Evolutionary conservation across 2,113 vertebrate genomes (phyloP), one percentile per base, ranked within the genome.

Genomic region (Oostethus manadensis): DNA sequence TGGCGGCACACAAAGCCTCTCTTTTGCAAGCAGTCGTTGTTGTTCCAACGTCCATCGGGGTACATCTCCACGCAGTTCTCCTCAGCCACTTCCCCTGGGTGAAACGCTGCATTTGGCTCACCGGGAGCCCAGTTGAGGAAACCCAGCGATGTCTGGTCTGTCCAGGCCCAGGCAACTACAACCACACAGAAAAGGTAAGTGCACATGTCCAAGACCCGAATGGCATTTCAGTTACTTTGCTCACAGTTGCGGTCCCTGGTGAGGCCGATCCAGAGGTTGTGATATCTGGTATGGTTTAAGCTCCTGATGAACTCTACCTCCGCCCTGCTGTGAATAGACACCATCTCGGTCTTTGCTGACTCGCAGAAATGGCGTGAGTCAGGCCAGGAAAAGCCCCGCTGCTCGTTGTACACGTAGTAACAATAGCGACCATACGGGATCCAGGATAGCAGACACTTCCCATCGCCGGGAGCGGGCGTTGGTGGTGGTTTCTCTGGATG

Each of bases 21-120:
- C 71, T 86, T 87, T 67, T 86, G 65, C 58, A 88, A 1, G 48
- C 89, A 91, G 82, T 82, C 80, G 84, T 90, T 89, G 81, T 91
- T 89, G 0, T 90, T 91, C 90, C 90, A 91, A 51, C 3, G 71
- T 13, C 89, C 90, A 1, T 91, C 89, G 0, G 11, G 22, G 56
- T 88, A 88, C 89, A 91, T 88, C 80, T 91, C 89, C 61, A 90
- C 89, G 0, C 90, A 91, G 74, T 86, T 86, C 81, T 91, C 88
- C 14, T 63, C 66, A 0, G 33, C 73, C 15, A 74, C 49, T 0
- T 86, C 65, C 1, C 88, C 89, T 0, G 85, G 82, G 14, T 90
- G 89, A 17, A 85, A 63, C 1, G 75, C 77, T 1, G 15, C 33
- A 3, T 88, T 90, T 15, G 90, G 90, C 54, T 91, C 89, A 2